A percentile compares a stretch with the other conserved stretches of the same genome.
phyloP scores from a whole-genome alignment of 2,113 vertebrate genomes.

The Xenopus tropicalis region UCB_Xtro_10.0 CM004448.2:63369001-63369500 shows the following conservation, averaged over 20 bases:
- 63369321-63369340: conserved; percentile 75
- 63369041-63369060: conserved; percentile 53
- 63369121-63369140: conserved; percentile 49
- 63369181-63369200: conserved; percentile 51
- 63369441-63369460: conserved; percentile 69
- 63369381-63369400: conserved; percentile 90
- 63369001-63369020: conserved; percentile 45
- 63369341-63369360: conserved; percentile 88
- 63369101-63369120: conserved; percentile 58
- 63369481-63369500: conserved; percentile 60
- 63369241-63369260: conserved; percentile 42
- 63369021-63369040: conserved; percentile 53
- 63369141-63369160: conserved; percentile 60
- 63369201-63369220: conserved; percentile 32
- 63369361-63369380: conserved; percentile 95
- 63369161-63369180: conserved; percentile 55
- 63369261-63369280: conserved; percentile 52
- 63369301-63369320: conserved; percentile 62
- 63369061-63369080: conserved; percentile 59
- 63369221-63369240: conserved; percentile 51
- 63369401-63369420: conserved; percentile 89
- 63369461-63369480: conserved; percentile 63
- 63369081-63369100: conserved; percentile 54
- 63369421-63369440: conserved; percentile 85
- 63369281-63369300: conserved; percentile 58